A percentile compares a stretch with the other conserved stretches of the same genome.
phyloP scores from a whole-genome alignment of 2,113 vertebrate species.

The Festucalex cinctus region DNA sequence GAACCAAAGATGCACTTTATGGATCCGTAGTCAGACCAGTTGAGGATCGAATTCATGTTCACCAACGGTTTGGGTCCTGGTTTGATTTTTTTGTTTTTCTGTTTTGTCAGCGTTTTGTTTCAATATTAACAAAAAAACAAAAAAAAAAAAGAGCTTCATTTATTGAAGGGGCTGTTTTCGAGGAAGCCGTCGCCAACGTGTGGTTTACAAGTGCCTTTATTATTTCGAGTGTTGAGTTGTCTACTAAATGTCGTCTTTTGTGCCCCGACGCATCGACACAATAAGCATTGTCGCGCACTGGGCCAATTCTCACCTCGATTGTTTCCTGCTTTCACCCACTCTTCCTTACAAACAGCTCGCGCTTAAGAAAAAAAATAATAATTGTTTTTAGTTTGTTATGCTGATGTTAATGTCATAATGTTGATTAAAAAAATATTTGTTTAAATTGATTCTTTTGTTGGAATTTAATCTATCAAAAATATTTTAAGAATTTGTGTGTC shows the following conservation, averaged over 20 bases:
- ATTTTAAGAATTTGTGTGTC: not conserved
- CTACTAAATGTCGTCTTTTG: slow-evolving; percentile 2
- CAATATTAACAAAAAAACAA: slow-evolving; percentile 15
- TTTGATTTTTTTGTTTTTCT: slow-evolving; percentile 34
- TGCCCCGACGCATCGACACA: slow-evolving; percentile 16
- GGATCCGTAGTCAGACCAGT: slow-evolving; percentile 7
- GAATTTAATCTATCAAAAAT: no score
- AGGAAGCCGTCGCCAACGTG: slow-evolving; percentile 33
- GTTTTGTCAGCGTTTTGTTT: slow-evolving; percentile 18
- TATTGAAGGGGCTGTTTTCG: not conserved
- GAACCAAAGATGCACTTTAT: slow-evolving; percentile 60
- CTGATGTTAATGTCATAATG: slow-evolving; percentile 48
- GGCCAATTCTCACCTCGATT: slow-evolving; percentile 2
- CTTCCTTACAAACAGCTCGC: slow-evolving; percentile 29
- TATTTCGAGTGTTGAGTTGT: slow-evolving; percentile 40
- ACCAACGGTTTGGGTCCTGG: slow-evolving; percentile 17
- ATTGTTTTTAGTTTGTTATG: slow-evolving; percentile 58
- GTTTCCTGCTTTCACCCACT: not conserved
- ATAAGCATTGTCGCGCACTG: slow-evolving; percentile 21
- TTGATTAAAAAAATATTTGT: slow-evolving; percentile 55
- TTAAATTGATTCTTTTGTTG: not conserved
- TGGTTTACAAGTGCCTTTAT: slow-evolving; percentile 61
- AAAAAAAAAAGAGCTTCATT: not conserved
- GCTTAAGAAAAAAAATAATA: not conserved
- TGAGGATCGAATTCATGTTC: slow-evolving; percentile 8